phyloP scores from a whole-genome alignment of 2,797 vertebrate species.

The Centroberyx gerrardi region DNA sequence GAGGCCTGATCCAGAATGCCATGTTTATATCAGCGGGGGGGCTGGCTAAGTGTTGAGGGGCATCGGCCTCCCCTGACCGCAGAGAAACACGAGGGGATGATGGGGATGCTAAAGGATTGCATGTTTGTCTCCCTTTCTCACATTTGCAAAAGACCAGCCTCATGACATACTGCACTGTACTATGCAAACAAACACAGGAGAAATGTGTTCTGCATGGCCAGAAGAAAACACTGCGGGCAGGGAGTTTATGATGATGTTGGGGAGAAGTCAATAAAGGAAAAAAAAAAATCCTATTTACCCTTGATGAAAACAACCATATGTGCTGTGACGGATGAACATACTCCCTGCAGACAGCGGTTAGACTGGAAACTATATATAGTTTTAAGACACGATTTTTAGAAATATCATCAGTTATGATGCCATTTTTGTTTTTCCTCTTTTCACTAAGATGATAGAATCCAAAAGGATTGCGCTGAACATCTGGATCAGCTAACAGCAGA shows the following conservation, averaged over 20 bases:
- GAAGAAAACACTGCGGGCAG: constrained; percentile 12
- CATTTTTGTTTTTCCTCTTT: constrained; percentile 52
- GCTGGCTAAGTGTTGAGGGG: constrained; percentile 54
- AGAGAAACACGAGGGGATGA: constrained; percentile 47
- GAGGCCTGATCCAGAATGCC: constrained; percentile 20
- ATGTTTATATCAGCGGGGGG: constrained; percentile 39
- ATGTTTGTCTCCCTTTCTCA: constrained; percentile 18
- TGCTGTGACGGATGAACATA: constrained; percentile 29
- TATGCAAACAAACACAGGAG: constrained; percentile 39
- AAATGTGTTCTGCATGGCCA: constrained; percentile 25
- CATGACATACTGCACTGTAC: constrained; percentile 20
- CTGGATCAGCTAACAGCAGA: constrained; percentile 67
- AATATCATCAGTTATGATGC: constrained; percentile 15
- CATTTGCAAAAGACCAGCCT: constrained; percentile 11
- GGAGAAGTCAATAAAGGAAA: constrained; percentile 23
- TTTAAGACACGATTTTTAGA: constrained; percentile 30
- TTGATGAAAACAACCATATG: constrained; percentile 18
- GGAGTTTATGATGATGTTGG: constrained; percentile 9
- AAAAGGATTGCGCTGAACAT: constrained; percentile 55
- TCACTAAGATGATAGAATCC: constrained; percentile 44
- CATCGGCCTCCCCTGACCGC: constrained; percentile 40
- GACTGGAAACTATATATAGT: constrained; percentile 30
- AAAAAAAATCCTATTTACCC: constrained; percentile 36
- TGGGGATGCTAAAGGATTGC: constrained; percentile 25
- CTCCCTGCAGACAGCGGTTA: constrained; percentile 21